These are phyloP conservation scores for Microchirus variegatus DNA, from an alignment of 2,797 vertebrate species.

Conservation along the genomic window DNA sequence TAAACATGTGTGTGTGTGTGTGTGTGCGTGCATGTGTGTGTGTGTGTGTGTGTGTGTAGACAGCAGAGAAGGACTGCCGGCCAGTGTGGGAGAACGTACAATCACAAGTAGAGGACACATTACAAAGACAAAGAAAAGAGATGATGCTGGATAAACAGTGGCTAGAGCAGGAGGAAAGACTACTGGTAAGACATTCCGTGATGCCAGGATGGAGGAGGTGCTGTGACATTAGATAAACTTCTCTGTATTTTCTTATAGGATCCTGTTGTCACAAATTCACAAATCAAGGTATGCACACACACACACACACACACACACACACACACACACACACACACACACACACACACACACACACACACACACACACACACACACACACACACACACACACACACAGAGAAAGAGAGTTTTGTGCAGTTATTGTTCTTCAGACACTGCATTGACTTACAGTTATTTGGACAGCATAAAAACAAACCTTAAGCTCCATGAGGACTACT, in stretches of 20 bases:
- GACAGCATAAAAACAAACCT: too few relatives aligned
- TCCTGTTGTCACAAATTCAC: slow-evolving; percentile 46
- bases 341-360: too few relatives aligned
- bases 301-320: too few relatives aligned
- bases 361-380: too few relatives aligned
- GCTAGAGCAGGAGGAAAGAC: slow-evolving; percentile 89
- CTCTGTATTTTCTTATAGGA: slow-evolving; percentile 54
- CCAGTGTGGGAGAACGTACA: slow-evolving; percentile 84
- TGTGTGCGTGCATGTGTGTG: too few relatives aligned
- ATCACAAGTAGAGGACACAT: slow-evolving; percentile 78
- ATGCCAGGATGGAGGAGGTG: too few relatives aligned
- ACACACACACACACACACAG: too few relatives aligned
- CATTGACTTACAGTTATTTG: too few relatives aligned
- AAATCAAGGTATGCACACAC: slow-evolving; percentile 44
- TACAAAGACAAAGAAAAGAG: slow-evolving; percentile 87
- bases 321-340: too few relatives aligned
- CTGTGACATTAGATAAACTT: not conserved
- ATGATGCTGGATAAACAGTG: slow-evolving; percentile 90
- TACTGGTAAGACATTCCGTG: slow-evolving; percentile 80
- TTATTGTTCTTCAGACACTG: too few relatives aligned
- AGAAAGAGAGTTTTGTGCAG: too few relatives aligned
- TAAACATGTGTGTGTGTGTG: slow-evolving; percentile 38
- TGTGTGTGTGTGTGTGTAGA: slow-evolving; percentile 43
- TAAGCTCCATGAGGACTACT: too few relatives aligned
- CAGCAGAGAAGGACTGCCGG: slow-evolving; percentile 78